Base-by-base conservation (phyloP, 2,797 vertebrate species). In the Darevskia nairensis region DNA sequence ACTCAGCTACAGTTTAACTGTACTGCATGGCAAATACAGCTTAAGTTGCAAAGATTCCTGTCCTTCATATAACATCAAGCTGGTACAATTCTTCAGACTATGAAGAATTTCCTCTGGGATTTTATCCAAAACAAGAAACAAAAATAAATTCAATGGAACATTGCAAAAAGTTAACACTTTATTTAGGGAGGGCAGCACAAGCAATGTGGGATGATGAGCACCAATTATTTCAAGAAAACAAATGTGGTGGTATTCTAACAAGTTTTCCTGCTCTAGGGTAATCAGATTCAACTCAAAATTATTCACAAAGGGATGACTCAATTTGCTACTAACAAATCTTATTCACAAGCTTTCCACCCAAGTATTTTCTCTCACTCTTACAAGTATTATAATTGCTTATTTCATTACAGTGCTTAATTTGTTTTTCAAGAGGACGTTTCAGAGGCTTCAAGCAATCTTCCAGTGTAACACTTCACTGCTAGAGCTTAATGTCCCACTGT, bases 401-500 rank as follows among this genome's bases (percentile, higher is more conserved):
- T 82, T 82, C 69, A 87, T 64, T 87, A 74, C 29, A 75, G 76
- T 27, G 21, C 41, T 87, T 76, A 87, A 82, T 75, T 82, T 87
- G 55, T 66, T 82, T 87, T 87, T 87, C 69, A 64, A 41, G 39
- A 87, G 35, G 93, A 87, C 85, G 35, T 68, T 32, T 92, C 78
- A 94, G 90, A 93, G 74, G 86, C 89, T 95, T 94, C 44, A 92
- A 6, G 71, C 89, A 90, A 86, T 92, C 87, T 89, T 84, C 87
- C 41, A 90, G 84, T 87, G 85, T 55, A 91, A 76, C 10, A 39
- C 87, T 88, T 75, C 91, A 71, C 89, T 4, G 0, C 41, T 35
- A 19, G 78, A 82, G 55, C 61, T 92, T 92, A 94, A 90, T 92
- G 93, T 93, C 87, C 90, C 85, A 91, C 81, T 90, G 46, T 80